These are phyloP conservation scores for Furcifer pardalis DNA, from an alignment of 2,797 vertebrate genomes.

Conservation along the genomic window DNA sequence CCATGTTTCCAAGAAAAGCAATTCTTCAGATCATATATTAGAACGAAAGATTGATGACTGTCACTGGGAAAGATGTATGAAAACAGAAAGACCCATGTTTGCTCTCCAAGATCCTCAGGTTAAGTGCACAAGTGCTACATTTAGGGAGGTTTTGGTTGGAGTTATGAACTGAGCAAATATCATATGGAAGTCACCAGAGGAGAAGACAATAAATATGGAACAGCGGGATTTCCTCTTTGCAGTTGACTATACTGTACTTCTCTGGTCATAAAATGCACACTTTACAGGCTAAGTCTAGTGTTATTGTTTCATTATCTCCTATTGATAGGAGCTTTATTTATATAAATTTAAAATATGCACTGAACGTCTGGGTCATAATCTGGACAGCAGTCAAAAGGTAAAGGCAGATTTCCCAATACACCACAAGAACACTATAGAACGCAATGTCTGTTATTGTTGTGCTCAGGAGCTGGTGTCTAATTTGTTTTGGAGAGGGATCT, in stretches of 20 bases:
- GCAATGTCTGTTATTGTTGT: not conserved
- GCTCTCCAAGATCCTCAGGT: too few species aligned
- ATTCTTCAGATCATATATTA: not conserved
- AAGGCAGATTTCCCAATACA: not conserved
- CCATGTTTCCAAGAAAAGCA: not conserved
- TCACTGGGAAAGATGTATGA: too few species aligned
- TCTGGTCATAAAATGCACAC: conserved; percentile 18
- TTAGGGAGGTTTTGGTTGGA: conserved; percentile 21
- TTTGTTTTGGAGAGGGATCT: not conserved
- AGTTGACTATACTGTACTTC: conserved; percentile 26
- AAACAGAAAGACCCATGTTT: too few species aligned
- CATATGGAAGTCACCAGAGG: conserved; percentile 24
- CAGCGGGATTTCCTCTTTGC: conserved; percentile 4
- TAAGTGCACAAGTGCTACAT: not conserved
- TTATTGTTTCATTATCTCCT: conserved; percentile 31
- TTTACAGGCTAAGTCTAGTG: conserved; percentile 19
- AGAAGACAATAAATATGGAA: conserved; percentile 7
- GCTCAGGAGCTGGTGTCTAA: not conserved
- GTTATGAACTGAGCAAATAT: conserved; percentile 38
- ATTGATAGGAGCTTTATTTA: not conserved
- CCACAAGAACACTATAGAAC: not conserved
- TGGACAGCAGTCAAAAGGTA: not conserved
- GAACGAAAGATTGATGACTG: too few species aligned
- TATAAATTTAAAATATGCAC: not conserved
- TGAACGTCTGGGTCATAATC: not conserved